Base-by-base conservation (phyloP, 2,888 invertebrate species). In the Sinhomidia bicolor region DNA sequence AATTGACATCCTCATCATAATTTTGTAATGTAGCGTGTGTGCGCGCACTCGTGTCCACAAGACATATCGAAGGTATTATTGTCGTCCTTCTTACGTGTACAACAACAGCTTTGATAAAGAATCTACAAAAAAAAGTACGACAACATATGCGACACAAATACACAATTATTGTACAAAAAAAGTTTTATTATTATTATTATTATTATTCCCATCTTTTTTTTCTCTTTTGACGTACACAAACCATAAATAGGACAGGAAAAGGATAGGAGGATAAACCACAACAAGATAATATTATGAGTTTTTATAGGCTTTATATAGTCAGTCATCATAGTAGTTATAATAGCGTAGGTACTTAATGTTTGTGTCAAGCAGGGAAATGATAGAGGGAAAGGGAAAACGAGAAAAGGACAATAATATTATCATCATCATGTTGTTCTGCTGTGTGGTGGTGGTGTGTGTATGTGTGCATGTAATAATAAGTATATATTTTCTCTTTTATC, bases 221-320 rank as follows among this genome's bases (percentile, higher is more conserved):
- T 41, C 41, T n/a, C 41, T 26, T 20, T n/a, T 80, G 80, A 80
- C 60, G 80, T 80, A 51, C 44, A 44, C 80, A 62, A 80, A 62
- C 41, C 62, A 80, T 80, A 80, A 62, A 79, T 60, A 80, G 60
- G 80, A 26, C 41, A 62, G 62, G 41, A 60, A 41, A 62, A 44
- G 60, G 26, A 6, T n/a, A 32, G 62, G 29, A 78, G 54, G 17
- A 29, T 29, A 32, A 78, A 78, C 51, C 76, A 54, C 51, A 51
- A 51, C 51, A 78, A 78, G 76, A 78, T 78, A 54, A 78, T 51
- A 74, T 74, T 74, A 78, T 78, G 76, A 78, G 76, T 78, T 78
- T 78, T 54, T 78, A 78, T 54, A 32, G n/a, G 51, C 7, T 51
- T 78, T 36, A 36, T 36, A 36, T 36, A 36, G 47, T 26, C 29